phyloP scores from a whole-genome alignment of 2,797 vertebrate species.

The Poeciliopsis paucimaculata region DNA sequence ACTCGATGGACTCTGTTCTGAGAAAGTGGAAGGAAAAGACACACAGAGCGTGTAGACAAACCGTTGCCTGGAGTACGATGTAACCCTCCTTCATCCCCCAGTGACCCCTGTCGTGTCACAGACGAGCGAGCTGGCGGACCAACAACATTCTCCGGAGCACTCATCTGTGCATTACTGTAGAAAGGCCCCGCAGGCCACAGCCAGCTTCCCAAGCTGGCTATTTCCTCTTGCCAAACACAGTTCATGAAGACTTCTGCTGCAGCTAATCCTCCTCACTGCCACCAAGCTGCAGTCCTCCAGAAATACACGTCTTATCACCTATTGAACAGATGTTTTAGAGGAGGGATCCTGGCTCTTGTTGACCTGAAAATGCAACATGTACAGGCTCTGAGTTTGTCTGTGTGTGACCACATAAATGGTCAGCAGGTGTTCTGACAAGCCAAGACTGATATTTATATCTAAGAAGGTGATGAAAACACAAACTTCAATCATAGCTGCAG shows the following conservation, averaged over 20 bases:
- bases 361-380: not conserved
- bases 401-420: not conserved
- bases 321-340: not conserved
- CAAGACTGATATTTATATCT: not conserved
- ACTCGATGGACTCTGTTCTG: conserved; percentile 20
- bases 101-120: conserved; percentile 29
- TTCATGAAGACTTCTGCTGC: conserved; percentile 17
- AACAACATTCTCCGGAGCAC: conserved; percentile 41
- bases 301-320: conserved; percentile 1
- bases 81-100: conserved; percentile 41
- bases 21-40: conserved; percentile 22
- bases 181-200: conserved; percentile 37
- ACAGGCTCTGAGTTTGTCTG: not conserved
- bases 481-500: not conserved
- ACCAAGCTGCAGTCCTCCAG: conserved; percentile 10
- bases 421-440: not conserved
- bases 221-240: conserved; percentile 50
- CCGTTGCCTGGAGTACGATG: conserved; percentile 38
- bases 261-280: conserved; percentile 19
- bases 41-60: conserved; percentile 11
- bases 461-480: not conserved
- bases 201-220: conserved; percentile 37
- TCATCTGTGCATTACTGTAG: conserved; percentile 65
- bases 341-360: not conserved
- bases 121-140: conserved; percentile 44